Evolutionary conservation across 64 coral and sea anemone species (phyloP).

Genomic region (Astreopora myriophthalma): DNA sequence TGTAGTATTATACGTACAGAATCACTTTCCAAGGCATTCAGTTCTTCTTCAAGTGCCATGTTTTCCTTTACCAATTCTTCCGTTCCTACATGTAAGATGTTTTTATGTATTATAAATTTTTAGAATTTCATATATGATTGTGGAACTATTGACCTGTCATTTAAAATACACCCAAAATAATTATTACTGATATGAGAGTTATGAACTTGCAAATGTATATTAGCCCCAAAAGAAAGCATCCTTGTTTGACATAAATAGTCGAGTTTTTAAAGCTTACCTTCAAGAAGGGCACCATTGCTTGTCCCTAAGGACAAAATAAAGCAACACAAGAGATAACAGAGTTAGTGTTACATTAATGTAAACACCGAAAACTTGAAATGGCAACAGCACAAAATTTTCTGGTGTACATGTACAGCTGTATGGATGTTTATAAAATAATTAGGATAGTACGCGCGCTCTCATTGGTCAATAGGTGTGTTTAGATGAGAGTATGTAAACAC

Average conservation of each 20-base stretch:
- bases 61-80: conserved; percentile 83
- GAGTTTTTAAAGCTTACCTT: conserved; percentile 46
- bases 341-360: background rate
- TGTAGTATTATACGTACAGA: conserved; percentile 77
- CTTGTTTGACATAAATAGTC: too few species aligned
- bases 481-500: too few species aligned
- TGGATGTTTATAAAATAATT: too few species aligned
- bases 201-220: too few species aligned
- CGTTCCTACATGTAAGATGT: conserved; percentile 89
- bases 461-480: too few species aligned
- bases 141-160: too few species aligned
- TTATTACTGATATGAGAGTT: too few species aligned
- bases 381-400: background rate
- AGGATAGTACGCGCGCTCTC: too few species aligned
- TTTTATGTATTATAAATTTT: too few species aligned
- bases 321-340: background rate
- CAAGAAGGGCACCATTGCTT: conserved; percentile 56
- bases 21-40: conserved; percentile 74
- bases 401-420: background rate
- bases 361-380: background rate
- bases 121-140: too few species aligned
- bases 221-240: too few species aligned
- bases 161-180: too few species aligned
- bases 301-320: conserved; percentile 42
- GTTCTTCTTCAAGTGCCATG: conserved; percentile 75